Conservation (phyloP, 1,140 invertebrate species). For the Metopolophium dirhodum region DNA sequence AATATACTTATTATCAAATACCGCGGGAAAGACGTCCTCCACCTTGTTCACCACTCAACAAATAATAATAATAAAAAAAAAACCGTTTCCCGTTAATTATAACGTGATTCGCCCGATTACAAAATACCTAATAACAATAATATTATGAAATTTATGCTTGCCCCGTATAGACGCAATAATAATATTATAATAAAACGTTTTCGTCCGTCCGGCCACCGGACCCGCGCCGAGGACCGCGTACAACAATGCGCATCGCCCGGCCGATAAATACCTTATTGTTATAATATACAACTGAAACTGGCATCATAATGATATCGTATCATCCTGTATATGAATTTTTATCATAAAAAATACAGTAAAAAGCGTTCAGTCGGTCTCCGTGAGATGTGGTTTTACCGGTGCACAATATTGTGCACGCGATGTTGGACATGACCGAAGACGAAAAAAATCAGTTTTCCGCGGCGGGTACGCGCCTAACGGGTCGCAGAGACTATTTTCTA, state of each 20-base stretch:
- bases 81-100: not conserved
- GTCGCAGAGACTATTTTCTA: constrained; percentile 12
- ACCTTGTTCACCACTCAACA: too few relatives aligned
- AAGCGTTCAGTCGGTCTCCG: not conserved
- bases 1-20: not conserved
- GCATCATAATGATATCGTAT: not conserved
- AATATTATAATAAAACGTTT: not conserved
- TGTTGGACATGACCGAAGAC: not conserved
- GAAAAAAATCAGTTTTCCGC: not conserved
- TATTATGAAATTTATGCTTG: not conserved
- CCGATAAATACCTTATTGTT: constrained; percentile 12
- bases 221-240: too few relatives aligned
- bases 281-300: not conserved
- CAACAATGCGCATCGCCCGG: too few relatives aligned
- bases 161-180: not conserved
- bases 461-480: not conserved
- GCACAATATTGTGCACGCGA: not conserved
- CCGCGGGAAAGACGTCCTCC: not conserved
- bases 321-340: not conserved
- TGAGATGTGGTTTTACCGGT: not conserved
- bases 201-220: not conserved
- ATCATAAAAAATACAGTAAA: not conserved
- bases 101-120: too few relatives aligned
- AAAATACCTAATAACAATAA: not conserved
- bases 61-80: not conserved